A percentile compares a stretch with the other conserved stretches of the same genome.
These are phyloP conservation scores for Gryon sp. DNA, from an alignment of 1,140 invertebrate species.

Conservation along the genomic window DNA sequence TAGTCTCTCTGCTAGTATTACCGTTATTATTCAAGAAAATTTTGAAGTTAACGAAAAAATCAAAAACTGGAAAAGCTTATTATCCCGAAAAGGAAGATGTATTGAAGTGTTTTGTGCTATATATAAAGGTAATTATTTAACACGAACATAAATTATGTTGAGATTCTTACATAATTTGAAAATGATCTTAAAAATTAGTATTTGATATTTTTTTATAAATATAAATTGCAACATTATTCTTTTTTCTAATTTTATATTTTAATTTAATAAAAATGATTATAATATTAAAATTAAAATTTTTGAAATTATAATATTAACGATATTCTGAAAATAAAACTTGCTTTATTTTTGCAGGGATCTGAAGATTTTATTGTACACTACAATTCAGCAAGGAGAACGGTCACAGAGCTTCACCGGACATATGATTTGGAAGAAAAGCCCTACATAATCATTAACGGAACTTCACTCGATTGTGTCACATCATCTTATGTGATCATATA, in stretches of 20 bases:
- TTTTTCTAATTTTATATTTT: too few relatives aligned
- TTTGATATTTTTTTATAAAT: too few relatives aligned
- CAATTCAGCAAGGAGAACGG: neutral
- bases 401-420: neutral
- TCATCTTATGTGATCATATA: neutral
- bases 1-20: neutral
- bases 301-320: too few relatives aligned
- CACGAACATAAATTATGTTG: neutral
- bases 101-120: neutral
- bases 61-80: conserved; percentile 1
- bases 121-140: neutral
- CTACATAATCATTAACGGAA: conserved; percentile 14
- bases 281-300: too few relatives aligned
- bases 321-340: too few relatives aligned
- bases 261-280: too few relatives aligned
- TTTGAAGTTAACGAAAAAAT: neutral
- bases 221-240: too few relatives aligned
- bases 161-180: neutral
- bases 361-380: neutral
- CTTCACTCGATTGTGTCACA: neutral
- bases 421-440: conserved; percentile 1
- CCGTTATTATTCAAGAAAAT: neutral
- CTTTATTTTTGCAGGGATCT: conserved; percentile 1
- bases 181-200: neutral
- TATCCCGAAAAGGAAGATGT: neutral